Base-by-base conservation (phyloP, 2,113 vertebrate species). In the Emydocephalus ijimae region DNA sequence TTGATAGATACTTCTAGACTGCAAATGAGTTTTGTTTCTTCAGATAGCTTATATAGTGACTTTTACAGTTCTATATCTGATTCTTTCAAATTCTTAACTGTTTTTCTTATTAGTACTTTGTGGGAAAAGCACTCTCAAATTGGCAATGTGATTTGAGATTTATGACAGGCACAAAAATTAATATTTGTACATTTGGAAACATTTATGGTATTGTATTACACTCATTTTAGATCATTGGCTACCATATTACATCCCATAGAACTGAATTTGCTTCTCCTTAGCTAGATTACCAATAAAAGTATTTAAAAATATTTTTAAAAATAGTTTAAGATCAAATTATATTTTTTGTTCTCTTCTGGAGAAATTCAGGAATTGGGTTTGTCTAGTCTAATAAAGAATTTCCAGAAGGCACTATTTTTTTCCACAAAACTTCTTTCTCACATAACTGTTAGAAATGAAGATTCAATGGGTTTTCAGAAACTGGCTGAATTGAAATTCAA, bases 131-230 rank as follows among this genome's bases (percentile, higher is more conserved):
- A 94, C 43, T 91, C 95, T 97, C 93, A 89, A 91, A 90, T 93
- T 4, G 94, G 96, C 96, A 97, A 86, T 96, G 96, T 97, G 96
- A 34, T 96, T 97, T 96, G 81, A 95, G 95, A 96, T 96, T 97
- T 96, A 91, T 95, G 95, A 96, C 95, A 95, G 94, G 95, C 93
- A 97, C 93, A 96, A 96, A 96, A 97, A 97, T 96, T 96, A 97
- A 96, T 96, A 97, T 96, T 97, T 96, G 95, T 96, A 94, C 92
- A 95, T 0, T 96, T 94, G 93, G 96, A 97, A 97, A 97, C 93
- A 96, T 96, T 96, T 97, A 96, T 93, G 92, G 90, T 96, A 97
- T 96, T 96, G 94, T 94, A 96, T 91, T 95, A 94, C 0, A 24
- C 95, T 94, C 91, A 96, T 96, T 97, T 97, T 92, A 91, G 96